Evolutionary conservation across 2,113 vertebrate species (phyloP).

Genomic region (Scartelaos histophorus): DNA sequence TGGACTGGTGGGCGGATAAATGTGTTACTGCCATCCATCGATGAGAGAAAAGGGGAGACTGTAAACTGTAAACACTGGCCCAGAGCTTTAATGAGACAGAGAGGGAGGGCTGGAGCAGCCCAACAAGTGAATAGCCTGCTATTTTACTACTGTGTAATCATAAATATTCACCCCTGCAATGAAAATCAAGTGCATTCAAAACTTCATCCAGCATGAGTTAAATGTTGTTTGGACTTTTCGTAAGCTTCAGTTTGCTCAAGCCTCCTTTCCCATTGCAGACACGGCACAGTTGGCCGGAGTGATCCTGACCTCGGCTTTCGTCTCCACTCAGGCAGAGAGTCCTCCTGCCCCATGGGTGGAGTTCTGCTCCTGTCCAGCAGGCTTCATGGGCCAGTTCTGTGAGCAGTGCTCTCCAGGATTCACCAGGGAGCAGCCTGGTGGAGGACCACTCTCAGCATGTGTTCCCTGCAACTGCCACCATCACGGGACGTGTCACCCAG

Average conservation of each 20-base stretch:
- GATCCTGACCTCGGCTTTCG: slow-evolving; percentile 77
- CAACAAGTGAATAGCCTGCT: slow-evolving; percentile 47
- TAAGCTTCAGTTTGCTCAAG: slow-evolving; percentile 8
- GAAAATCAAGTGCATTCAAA: slow-evolving; percentile 13
- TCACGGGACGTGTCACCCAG: slow-evolving; percentile 86
- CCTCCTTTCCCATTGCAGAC: slow-evolving; percentile 63
- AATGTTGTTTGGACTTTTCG: slow-evolving; percentile 8
- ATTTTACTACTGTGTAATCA: slow-evolving; percentile 26
- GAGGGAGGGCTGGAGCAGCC: slow-evolving; percentile 37
- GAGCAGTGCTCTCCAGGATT: slow-evolving; percentile 83
- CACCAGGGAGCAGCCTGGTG: slow-evolving; percentile 75
- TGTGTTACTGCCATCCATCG: slow-evolving; percentile 19
- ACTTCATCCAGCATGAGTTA: slow-evolving; percentile 15
- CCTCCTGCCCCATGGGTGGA: slow-evolving; percentile 85
- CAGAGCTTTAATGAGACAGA: slow-evolving; percentile 53
- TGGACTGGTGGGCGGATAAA: slow-evolving; percentile 41
- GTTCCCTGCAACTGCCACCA: slow-evolving; percentile 87
- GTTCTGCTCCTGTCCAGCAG: slow-evolving; percentile 81
- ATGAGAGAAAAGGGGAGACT: slow-evolving; percentile 12
- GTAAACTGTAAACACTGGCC: slow-evolving; percentile 48
- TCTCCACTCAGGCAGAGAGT: slow-evolving; percentile 5
- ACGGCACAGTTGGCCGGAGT: slow-evolving; percentile 78
- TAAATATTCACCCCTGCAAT: background rate
- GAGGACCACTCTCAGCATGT: slow-evolving; percentile 75
- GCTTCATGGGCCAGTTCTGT: slow-evolving; percentile 85